Percentiles rank a stretch among this genome's conserved stretches.
Conservation (phyloP, 1,140 invertebrate genomes). For the Drosophila baimaii region DNA sequence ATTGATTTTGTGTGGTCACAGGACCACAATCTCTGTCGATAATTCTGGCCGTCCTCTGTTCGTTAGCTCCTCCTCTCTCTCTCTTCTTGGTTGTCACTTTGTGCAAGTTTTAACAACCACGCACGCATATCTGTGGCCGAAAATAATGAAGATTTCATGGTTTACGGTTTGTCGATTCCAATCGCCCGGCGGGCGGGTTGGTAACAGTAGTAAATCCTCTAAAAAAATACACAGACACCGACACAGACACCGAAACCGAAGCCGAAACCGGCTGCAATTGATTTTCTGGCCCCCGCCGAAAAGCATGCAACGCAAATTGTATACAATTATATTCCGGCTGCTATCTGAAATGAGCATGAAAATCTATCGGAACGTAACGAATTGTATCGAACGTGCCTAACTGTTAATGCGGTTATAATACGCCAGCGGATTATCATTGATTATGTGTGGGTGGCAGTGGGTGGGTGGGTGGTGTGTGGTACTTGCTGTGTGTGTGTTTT, state of each 20-base stretch:
- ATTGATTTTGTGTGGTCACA: constrained; percentile 77
- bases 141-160: constrained; percentile 75
- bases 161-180: constrained; percentile 21
- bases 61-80: no score
- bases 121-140: constrained; percentile 48
- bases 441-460: constrained; percentile 56
- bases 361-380: constrained; percentile 80
- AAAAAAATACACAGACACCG: background rate
- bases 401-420: constrained; percentile 83
- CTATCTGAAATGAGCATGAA: constrained; percentile 75
- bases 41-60: constrained; percentile 9
- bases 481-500: constrained; percentile 33
- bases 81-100: constrained; percentile 7
- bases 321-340: constrained; percentile 75
- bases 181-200: background rate
- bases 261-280: constrained; percentile 63
- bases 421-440: constrained; percentile 81
- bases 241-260: constrained; percentile 16
- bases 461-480: constrained; percentile 10
- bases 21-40: constrained; percentile 30
- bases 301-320: constrained; percentile 64
- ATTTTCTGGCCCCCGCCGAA: constrained; percentile 37
- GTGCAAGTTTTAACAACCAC: constrained; percentile 40
- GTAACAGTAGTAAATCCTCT: constrained; percentile 6
- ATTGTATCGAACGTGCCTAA: constrained; percentile 81